Evolutionary conservation across 92 coral and sea anemone species (phyloP), one percentile per base, ranked within the genome.

Genomic region (Parazoanthus darwini): DNA sequence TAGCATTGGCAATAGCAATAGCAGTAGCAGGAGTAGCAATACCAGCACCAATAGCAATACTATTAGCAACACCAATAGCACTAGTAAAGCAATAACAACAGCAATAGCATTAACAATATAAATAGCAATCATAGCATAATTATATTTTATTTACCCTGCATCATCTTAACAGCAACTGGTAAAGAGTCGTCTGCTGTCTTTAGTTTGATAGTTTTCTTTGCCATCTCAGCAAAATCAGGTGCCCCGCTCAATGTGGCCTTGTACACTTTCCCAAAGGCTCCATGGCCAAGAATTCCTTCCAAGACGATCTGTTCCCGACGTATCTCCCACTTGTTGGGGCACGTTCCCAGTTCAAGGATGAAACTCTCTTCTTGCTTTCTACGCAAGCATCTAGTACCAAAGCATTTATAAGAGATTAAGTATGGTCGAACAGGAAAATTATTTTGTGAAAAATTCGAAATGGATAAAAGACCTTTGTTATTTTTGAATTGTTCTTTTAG

Each of bases 241-340:
- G 74, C 26, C 20, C 37, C 36, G 56, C 50, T 4, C 54, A 82
- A 8, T 42, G 70, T 67, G 33, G 86, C 86, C 56, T 82, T 82
- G 86, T 82, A 66, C n/a, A 82, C 86, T 39, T 82, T 65, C 8
- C 86, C 86, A 65, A 82, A 82, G 1, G 86, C 86, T 39, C 86
- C 86, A 1, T 36, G 50, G 9, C 86, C 86, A 8, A 82, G 59
- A 66, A 37, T 10, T 8, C 37, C 75, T 82, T 82, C 86, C 74
- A 82, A 22, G 56, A 39, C 59, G 29, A 82, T 82, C 71, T 82
- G 51, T 13, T 82, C 76, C 50, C 75, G 58, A 82, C 58, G 14
- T 66, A 66, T 5, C 26, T 82, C 86, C 86, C 86, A 82, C 26
- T 36, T 65, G 74, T 38, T 38, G 76, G 73, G 37, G 6, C 33